Evolutionary conservation across 2,888 invertebrate species (phyloP).

Genomic region (Incurvaria masculella): DNA sequence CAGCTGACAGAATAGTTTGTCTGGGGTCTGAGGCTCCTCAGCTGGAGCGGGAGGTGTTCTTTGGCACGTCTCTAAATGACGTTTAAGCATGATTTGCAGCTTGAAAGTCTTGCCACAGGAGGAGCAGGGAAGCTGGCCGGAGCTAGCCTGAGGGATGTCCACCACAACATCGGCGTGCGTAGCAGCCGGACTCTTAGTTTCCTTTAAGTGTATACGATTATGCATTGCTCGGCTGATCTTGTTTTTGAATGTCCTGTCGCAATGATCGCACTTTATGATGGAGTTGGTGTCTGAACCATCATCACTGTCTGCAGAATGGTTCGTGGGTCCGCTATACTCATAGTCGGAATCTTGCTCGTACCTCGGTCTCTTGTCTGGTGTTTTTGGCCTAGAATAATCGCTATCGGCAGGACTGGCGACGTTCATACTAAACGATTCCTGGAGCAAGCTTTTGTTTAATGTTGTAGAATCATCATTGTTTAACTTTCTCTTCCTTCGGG

Average conservation of each 20-base stretch:
- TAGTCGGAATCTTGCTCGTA: constrained; percentile 32
- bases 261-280: constrained; percentile 29
- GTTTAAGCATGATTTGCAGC: constrained; percentile 47
- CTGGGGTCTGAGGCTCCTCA: constrained; percentile 35
- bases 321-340: constrained; percentile 32
- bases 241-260: constrained; percentile 29
- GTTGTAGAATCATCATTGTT: neutral
- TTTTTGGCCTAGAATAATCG: constrained; percentile 19
- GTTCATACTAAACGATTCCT: constrained; percentile 1
- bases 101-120: constrained; percentile 44
- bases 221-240: constrained; percentile 26
- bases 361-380: constrained; percentile 6
- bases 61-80: constrained; percentile 33
- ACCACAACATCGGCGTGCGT: constrained; percentile 17
- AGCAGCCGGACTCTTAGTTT: neutral
- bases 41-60: constrained; percentile 20
- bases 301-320: constrained; percentile 26
- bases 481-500: neutral
- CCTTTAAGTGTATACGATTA: constrained; percentile 23
- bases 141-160: constrained; percentile 5
- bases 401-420: neutral
- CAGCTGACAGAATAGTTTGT: constrained; percentile 31
- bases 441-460: neutral
- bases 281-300: constrained; percentile 40
- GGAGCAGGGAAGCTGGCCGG: constrained; percentile 26